These are phyloP conservation scores for Callocephalon fimbriatum DNA, from an alignment of 2,113 vertebrate genomes.

Conservation along the genomic window DNA sequence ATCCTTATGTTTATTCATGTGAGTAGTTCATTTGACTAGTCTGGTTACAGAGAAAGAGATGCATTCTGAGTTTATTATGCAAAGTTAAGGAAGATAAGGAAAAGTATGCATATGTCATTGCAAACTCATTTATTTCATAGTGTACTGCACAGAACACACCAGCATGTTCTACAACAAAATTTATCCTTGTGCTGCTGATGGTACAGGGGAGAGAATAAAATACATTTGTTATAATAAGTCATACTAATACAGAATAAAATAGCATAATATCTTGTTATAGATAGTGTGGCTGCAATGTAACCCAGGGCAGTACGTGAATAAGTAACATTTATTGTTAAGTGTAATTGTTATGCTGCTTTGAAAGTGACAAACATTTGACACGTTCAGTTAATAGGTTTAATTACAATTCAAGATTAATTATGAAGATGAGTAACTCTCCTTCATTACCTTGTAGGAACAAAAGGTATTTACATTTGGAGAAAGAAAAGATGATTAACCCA, in stretches of 20 bases:
- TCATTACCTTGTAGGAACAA: constrained; percentile 56
- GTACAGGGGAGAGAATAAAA: constrained; percentile 29
- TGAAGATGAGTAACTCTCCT: constrained; percentile 52
- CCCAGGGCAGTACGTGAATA: not conserved
- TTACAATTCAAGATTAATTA: constrained; percentile 68
- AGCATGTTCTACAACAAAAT: not conserved
- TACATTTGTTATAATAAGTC: constrained; percentile 37
- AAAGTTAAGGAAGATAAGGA: not conserved
- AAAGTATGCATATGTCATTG: not conserved
- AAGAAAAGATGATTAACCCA: constrained; percentile 50
- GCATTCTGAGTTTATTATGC: not conserved
- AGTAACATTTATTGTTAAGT: constrained; percentile 20
- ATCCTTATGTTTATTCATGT: constrained; percentile 4
- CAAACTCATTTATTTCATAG: not conserved
- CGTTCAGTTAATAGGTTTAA: constrained; percentile 58
- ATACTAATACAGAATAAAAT: not conserved
- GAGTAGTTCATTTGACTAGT: not conserved
- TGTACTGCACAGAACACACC: not conserved
- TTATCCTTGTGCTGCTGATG: constrained; percentile 15
- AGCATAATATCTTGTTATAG: constrained; percentile 4
- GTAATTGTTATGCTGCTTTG: constrained; percentile 32
- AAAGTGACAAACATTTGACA: constrained; percentile 53
- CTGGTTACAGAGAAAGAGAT: not conserved
- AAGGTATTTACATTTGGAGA: constrained; percentile 24
- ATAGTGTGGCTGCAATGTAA: not conserved